These are phyloP conservation scores for Heterodera carotae DNA, from an alignment of 1,140 invertebrate species.

Conservation along the genomic window DNA sequence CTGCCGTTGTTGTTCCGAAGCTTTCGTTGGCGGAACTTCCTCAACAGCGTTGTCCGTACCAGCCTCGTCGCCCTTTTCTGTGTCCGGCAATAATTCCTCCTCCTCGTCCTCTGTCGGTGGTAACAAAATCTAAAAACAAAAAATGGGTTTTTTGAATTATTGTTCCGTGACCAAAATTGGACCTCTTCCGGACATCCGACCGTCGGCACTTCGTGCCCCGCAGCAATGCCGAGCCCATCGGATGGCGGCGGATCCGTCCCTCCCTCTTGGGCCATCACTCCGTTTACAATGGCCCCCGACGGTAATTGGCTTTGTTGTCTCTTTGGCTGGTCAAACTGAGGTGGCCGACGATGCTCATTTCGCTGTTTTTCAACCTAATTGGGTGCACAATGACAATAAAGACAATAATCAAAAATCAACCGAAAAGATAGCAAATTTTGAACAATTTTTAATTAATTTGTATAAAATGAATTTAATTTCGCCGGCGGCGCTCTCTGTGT, in stretches of 20 bases:
- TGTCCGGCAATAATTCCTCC: not conserved
- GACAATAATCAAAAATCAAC: too few relatives aligned
- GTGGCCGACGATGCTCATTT: not conserved
- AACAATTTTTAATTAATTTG: too few relatives aligned
- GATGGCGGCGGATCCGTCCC: too few relatives aligned
- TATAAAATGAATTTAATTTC: too few relatives aligned
- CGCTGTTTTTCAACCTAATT: too few relatives aligned
- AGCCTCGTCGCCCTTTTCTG: not conserved
- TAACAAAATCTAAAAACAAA: not conserved
- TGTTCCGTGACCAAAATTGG: too few relatives aligned
- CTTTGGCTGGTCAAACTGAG: slow-evolving; percentile 8
- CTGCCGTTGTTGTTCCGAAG: not conserved
- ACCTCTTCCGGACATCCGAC: not conserved
- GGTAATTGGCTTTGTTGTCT: slow-evolving; percentile 1
- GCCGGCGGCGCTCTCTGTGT: not conserved
- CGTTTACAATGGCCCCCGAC: not conserved
- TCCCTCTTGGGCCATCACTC: not conserved
- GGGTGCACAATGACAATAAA: too few relatives aligned
- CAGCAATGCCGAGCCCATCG: not conserved
- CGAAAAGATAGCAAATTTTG: too few relatives aligned
- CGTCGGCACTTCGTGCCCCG: not conserved
- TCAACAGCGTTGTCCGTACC: not conserved
- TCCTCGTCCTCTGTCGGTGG: not conserved
- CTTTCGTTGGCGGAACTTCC: too few relatives aligned
- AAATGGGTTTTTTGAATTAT: too few relatives aligned